These are phyloP conservation scores for Apocrypta bakeri DNA, from an alignment of 1,140 invertebrate species.

Conservation along the genomic window DNA sequence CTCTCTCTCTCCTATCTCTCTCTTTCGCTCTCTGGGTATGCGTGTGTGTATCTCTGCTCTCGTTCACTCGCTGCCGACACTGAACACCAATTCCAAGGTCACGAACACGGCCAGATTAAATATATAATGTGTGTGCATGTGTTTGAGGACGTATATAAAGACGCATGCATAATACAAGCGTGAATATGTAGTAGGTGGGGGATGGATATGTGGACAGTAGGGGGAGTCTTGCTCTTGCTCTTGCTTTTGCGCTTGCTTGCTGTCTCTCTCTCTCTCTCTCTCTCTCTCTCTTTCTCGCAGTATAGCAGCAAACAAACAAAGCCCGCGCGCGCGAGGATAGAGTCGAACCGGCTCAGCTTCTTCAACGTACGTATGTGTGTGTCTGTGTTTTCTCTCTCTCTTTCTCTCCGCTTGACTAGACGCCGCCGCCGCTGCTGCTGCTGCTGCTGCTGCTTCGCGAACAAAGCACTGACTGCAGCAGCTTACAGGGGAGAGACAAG, in stretches of 20 bases:
- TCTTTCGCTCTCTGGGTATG: neutral
- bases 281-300: neutral
- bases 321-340: neutral
- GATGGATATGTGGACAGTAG: neutral
- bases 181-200: neutral
- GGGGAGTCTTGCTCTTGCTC: too few species aligned
- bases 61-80: slow-evolving; percentile 49
- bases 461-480: slow-evolving; percentile 45
- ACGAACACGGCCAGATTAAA: slow-evolving; percentile 46
- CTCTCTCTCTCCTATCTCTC: neutral
- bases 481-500: slow-evolving; percentile 2
- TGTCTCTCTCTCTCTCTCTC: too few species aligned
- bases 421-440: slow-evolving; percentile 48
- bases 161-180: neutral
- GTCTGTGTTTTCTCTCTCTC: neutral
- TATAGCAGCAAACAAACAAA: slow-evolving; percentile 9
- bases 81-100: slow-evolving; percentile 58
- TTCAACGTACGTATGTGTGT: neutral
- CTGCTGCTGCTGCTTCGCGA: slow-evolving; percentile 50
- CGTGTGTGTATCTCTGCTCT: slow-evolving; percentile 50
- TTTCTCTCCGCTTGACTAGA: slow-evolving; percentile 11
- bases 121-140: neutral
- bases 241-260: too few species aligned
- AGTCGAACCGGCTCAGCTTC: slow-evolving; percentile 22
- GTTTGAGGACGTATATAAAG: neutral